phyloP scores from a whole-genome alignment of 1,140 invertebrate genomes.

The Metaphire vulgaris region DNA sequence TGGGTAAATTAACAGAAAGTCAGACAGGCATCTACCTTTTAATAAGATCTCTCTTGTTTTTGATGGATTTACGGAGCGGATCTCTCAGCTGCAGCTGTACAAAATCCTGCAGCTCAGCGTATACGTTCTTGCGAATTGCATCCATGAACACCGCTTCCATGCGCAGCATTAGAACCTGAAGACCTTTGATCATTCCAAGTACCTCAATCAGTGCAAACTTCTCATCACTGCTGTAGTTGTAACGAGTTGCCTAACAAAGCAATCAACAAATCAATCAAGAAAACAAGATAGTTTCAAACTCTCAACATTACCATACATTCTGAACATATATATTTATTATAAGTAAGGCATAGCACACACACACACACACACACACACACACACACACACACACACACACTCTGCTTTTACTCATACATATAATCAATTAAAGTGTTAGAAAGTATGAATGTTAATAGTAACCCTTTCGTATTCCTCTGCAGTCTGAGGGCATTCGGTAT shows the following conservation, averaged over 20 bases:
- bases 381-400: conserved; percentile 27
- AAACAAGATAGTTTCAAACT: not conserved
- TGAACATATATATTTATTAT: not conserved
- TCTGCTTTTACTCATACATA: too few species aligned
- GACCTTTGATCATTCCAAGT: conserved; percentile 98
- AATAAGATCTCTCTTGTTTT: conserved; percentile 96
- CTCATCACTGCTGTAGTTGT: conserved; percentile 95
- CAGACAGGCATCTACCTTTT: conserved; percentile 68
- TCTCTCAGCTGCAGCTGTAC: conserved; percentile 84
- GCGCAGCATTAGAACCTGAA: conserved; percentile 92
- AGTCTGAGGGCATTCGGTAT: conserved; percentile 86
- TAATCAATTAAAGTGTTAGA: too few species aligned
- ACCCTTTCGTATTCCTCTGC: conserved; percentile 99
- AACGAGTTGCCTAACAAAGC: conserved; percentile 71
- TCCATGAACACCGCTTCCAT: conserved; percentile 98
- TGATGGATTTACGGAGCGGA: conserved; percentile 89
- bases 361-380: too few species aligned
- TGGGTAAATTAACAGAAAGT: not conserved
- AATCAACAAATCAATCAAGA: conserved; percentile 5
- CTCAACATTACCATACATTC: not conserved
- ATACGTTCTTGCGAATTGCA: conserved; percentile 88
- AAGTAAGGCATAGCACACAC: not conserved
- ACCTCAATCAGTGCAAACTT: conserved; percentile 98
- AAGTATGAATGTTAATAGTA: too few species aligned
- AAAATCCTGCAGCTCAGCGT: conserved; percentile 95